Base-by-base conservation (phyloP, 2,113 vertebrate species). In the Donacobius atricapilla region DNA sequence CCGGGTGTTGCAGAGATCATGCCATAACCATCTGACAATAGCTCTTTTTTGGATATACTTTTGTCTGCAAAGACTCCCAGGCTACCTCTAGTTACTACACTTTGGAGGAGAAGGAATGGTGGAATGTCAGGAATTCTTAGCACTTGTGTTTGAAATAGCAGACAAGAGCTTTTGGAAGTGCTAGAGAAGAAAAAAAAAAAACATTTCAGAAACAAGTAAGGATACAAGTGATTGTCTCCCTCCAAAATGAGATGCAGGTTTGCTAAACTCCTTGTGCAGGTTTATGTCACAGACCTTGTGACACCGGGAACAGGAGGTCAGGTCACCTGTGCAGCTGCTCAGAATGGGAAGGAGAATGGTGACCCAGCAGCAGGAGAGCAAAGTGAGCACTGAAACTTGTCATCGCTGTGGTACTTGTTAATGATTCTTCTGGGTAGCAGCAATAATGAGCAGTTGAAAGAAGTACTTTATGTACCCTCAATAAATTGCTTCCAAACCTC, bases 391-490 rank as follows among this genome's bases (percentile, higher is more conserved):
- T 92, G 85, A 83, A 45, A 78, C 31, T 86, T 56, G 75, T 96
- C 40, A 33, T 91, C 54, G 20, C 87, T 93, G 61, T 68, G 53
- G 28, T 65, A 35, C 93, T 96, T 86, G 76, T 25, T 96, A 96
- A 78, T 89, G 92, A 77, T 83, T 93, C 77, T 96, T 94, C 79
- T 89, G 76, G 19, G 56, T 37, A 77, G 84, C 53, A 86, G 83
- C 85, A 75, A n/a, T 96, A 96, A 96, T 96, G 92, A 96, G 88
- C 77, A 90, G 79, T 65, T 94, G 85, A 86, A 95, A 94, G 84
- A 53, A 96, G 85, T 83, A 90, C 85, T 96, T 82, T 48, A 87
- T 90, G 87, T 95, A 93, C 85, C 28, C 90, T 76, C 47, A 50
- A 80, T 88, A 88, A 93, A 95, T 93, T 86, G 82, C 93, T 93